These are phyloP conservation scores for Acanthurus tractus DNA, from an alignment of 2,797 vertebrate species.

Conservation along the genomic window DNA sequence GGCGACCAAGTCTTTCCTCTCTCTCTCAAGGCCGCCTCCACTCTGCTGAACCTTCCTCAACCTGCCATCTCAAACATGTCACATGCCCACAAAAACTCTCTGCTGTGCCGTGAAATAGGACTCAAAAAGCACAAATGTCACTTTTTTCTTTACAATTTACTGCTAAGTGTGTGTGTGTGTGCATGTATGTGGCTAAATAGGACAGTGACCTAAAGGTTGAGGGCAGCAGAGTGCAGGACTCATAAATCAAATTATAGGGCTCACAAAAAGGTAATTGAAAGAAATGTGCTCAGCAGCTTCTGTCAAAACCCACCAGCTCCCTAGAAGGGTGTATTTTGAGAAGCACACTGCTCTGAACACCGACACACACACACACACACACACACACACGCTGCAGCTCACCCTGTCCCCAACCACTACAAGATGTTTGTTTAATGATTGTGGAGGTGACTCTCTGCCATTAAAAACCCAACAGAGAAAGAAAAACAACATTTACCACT, in stretches of 20 bases:
- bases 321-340: constrained; percentile 66
- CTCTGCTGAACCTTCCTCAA: constrained; percentile 44
- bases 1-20: constrained; percentile 34
- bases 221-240: constrained; percentile 61
- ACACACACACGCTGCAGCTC: constrained; percentile 29
- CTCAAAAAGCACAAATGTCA: constrained; percentile 34
- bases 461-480: constrained; percentile 67
- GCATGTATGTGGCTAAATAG: constrained; percentile 40
- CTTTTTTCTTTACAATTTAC: constrained; percentile 48
- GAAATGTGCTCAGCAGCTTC: constrained; percentile 67
- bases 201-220: constrained; percentile 41
- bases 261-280: constrained; percentile 69
- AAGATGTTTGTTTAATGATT: constrained; percentile 75
- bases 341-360: constrained; percentile 40
- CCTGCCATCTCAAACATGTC: constrained; percentile 52
- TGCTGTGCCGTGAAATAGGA: constrained; percentile 38
- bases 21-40: constrained; percentile 45
- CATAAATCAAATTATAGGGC: constrained; percentile 73
- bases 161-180: constrained; percentile 37
- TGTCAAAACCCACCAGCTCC: constrained; percentile 59
- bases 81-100: constrained; percentile 32
- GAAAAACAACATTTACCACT: constrained; percentile 76
- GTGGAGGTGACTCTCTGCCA: constrained; percentile 66
- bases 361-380: constrained; percentile 12
- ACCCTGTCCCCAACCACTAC: constrained; percentile 58